Evolutionary conservation across 2,888 invertebrate genomes (phyloP).

Genomic region (Dryobota labecula): DNA sequence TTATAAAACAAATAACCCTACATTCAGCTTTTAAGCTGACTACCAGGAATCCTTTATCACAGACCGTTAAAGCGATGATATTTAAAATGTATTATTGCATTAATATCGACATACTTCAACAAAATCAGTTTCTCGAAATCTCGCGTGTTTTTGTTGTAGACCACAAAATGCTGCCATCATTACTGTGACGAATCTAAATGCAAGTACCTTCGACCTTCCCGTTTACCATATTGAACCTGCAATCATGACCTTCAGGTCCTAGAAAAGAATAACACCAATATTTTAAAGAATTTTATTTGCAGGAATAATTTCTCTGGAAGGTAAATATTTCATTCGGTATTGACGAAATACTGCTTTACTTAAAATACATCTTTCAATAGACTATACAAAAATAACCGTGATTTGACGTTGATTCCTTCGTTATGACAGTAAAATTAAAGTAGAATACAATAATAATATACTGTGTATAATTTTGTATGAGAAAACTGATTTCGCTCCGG

Average conservation of each 20-base stretch:
- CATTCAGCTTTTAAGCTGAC: not conserved
- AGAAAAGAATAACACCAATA: slow-evolving; percentile 32
- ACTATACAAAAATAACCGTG: slow-evolving; percentile 86
- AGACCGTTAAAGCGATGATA: slow-evolving; percentile 35
- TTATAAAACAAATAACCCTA: not conserved
- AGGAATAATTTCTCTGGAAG: slow-evolving; percentile 67
- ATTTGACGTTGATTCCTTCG: slow-evolving; percentile 66
- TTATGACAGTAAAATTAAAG: slow-evolving; percentile 78
- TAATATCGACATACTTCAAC: slow-evolving; percentile 39
- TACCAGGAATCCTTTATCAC: slow-evolving; percentile 15
- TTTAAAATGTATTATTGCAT: slow-evolving; percentile 41
- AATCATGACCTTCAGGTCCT: not conserved
- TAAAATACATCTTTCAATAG: slow-evolving; percentile 84
- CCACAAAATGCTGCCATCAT: slow-evolving; percentile 54
- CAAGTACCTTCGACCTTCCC: slow-evolving; percentile 60
- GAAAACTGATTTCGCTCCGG: slow-evolving; percentile 75
- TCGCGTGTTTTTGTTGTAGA: slow-evolving; percentile 64
- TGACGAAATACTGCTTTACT: slow-evolving; percentile 70
- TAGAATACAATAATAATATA: slow-evolving; percentile 74
- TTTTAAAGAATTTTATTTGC: slow-evolving; percentile 71
- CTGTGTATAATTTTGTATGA: slow-evolving; percentile 71
- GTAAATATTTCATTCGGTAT: slow-evolving; percentile 72
- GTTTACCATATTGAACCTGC: not conserved
- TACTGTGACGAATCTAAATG: slow-evolving; percentile 63
- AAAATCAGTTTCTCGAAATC: slow-evolving; percentile 60